phyloP scores from a whole-genome alignment of 2,888 invertebrate genomes.

The Melitaea athalia region DNA sequence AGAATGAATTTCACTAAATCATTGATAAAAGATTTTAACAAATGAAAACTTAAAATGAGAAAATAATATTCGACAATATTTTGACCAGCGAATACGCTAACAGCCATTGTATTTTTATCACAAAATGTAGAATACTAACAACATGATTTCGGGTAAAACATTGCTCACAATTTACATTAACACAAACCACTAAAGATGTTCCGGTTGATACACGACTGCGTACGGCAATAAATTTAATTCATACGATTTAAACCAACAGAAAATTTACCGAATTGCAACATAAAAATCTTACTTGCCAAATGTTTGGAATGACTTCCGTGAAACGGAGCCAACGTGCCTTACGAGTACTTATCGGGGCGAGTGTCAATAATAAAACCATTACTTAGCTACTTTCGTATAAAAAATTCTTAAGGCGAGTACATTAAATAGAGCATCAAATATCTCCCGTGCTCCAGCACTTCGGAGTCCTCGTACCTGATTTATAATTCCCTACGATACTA shows the following conservation, averaged over 20 bases:
- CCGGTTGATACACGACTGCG: not conserved
- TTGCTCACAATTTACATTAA: not conserved
- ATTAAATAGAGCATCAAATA: conserved; percentile 31
- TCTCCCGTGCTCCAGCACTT: conserved; percentile 21
- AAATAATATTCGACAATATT: not conserved
- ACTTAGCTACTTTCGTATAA: conserved; percentile 10
- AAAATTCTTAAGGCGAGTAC: conserved; percentile 19
- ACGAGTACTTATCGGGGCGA: conserved; percentile 13
- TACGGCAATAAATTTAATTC: conserved; percentile 6
- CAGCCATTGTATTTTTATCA: not conserved
- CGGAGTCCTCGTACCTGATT: conserved; percentile 26
- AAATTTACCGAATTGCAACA: conserved; percentile 9
- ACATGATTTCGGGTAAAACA: not conserved
- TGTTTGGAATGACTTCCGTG: conserved; percentile 5
- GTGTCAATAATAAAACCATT: conserved; percentile 28
- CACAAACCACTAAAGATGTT: conserved; percentile 9
- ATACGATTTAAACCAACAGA: conserved; percentile 8
- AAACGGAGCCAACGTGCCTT: not conserved
- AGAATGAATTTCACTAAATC: no score
- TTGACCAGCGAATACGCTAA: not conserved
- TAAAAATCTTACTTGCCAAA: conserved; percentile 16
- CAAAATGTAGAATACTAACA: not conserved
- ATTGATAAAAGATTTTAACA: no score
- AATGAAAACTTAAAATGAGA: no score
- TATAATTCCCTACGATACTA: conserved; percentile 32